These are phyloP conservation scores for Tryphoninae sp. DNA, from an alignment of 2,888 invertebrate genomes.

Conservation along the genomic window DNA sequence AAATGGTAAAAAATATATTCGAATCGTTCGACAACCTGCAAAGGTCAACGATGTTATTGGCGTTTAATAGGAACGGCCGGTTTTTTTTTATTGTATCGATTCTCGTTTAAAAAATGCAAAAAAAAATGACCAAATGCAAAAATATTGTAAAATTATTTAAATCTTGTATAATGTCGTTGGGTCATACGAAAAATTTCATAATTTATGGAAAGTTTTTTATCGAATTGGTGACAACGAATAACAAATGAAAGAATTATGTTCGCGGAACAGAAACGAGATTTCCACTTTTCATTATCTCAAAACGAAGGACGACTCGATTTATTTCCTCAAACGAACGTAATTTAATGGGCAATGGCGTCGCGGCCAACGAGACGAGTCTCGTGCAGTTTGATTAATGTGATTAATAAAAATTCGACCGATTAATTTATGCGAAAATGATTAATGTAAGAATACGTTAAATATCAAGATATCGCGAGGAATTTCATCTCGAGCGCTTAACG, in stretches of 20 bases:
- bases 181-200: not conserved
- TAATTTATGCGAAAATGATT: slow-evolving; percentile 1
- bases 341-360: not conserved
- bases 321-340: not conserved
- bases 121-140: not conserved
- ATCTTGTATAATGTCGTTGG: not conserved
- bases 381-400: not conserved
- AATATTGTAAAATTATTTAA: not conserved
- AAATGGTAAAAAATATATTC: too few species aligned
- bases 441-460: not conserved
- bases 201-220: not conserved
- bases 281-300: not conserved
- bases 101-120: too few species aligned
- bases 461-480: slow-evolving; percentile 1
- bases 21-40: too few species aligned
- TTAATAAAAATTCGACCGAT: slow-evolving; percentile 34
- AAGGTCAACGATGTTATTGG: too few species aligned
- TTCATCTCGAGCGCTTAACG: slow-evolving; percentile 13
- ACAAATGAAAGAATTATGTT: not conserved
- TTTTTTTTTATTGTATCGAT: too few species aligned
- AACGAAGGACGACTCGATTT: not conserved
- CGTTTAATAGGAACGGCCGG: too few species aligned
- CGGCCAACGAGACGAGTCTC: not conserved
- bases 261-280: not conserved
- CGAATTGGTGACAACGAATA: not conserved